Evolutionary conservation across 2,113 vertebrate genomes (phyloP).

Genomic region (Cynocephalus volans): DNA sequence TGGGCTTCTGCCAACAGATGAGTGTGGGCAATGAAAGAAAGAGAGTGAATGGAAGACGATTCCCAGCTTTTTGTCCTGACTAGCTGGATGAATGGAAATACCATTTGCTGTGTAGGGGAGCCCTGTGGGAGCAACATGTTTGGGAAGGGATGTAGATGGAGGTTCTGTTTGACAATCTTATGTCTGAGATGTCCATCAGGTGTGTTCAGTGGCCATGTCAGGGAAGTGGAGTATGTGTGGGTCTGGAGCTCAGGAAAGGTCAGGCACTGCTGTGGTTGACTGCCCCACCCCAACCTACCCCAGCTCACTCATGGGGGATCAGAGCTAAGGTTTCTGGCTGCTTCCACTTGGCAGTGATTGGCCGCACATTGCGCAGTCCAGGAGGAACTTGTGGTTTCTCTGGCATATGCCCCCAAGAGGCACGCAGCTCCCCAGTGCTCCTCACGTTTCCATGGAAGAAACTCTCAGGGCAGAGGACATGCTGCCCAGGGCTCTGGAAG

Average conservation of each 20-base stretch:
- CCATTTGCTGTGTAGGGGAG: rapidly evolving
- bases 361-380: neutral
- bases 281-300: neutral
- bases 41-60: neutral
- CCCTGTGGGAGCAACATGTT: neutral
- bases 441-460: neutral
- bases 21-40: neutral
- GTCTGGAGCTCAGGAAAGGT: neutral
- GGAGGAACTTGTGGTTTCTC: neutral
- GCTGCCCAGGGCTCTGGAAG: neutral
- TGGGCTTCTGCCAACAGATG: neutral
- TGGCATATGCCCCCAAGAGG: rapidly evolving
- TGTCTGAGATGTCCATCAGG: neutral
- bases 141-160: neutral
- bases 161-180: neutral
- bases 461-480: neutral
- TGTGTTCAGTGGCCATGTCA: rapidly evolving
- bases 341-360: neutral
- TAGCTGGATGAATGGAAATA: neutral
- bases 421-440: rapidly evolving
- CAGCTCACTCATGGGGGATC: neutral
- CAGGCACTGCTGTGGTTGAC: rapidly evolving
- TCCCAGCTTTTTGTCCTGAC: too few relatives aligned
- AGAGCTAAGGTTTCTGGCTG: neutral
- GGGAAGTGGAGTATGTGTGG: neutral